A percentile compares a stretch with the other conserved stretches of the same genome.
Conservation (phyloP, 64 coral and sea anemone genomes). For the Anthopleura sola region DNA sequence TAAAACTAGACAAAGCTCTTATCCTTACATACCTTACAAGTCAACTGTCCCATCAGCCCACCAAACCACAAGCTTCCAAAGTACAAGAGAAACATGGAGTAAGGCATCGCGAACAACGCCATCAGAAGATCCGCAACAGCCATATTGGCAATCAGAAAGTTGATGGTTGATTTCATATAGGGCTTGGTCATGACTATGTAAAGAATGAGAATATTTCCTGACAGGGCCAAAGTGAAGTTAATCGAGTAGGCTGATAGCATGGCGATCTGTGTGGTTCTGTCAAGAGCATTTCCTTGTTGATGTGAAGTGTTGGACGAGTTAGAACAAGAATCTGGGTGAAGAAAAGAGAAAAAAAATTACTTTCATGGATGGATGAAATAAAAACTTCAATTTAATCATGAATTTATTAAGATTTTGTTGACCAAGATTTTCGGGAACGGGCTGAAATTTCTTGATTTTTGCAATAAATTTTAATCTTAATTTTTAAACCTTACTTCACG, state of each 20-base stretch:
- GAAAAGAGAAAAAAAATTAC: not conserved
- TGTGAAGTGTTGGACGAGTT: not conserved
- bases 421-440: no score
- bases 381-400: no score
- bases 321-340: not conserved
- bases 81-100: constrained; percentile 32
- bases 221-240: constrained; percentile 41
- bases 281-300: not conserved
- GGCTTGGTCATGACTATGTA: constrained; percentile 50
- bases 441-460: no score
- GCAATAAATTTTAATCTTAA: no score
- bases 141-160: constrained; percentile 76
- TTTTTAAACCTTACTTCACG: no score
- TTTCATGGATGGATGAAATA: no score
- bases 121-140: constrained; percentile 59
- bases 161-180: constrained; percentile 57
- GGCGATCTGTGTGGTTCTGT: not conserved
- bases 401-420: no score
- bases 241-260: constrained; percentile 30
- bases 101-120: constrained; percentile 67
- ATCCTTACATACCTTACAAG: constrained; percentile 38
- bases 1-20: not conserved
- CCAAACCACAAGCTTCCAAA: constrained; percentile 50
- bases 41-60: constrained; percentile 46
- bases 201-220: constrained; percentile 51